Evolutionary conservation across 2,113 vertebrate species (phyloP).

Genomic region (Ceyx melanurus): DNA sequence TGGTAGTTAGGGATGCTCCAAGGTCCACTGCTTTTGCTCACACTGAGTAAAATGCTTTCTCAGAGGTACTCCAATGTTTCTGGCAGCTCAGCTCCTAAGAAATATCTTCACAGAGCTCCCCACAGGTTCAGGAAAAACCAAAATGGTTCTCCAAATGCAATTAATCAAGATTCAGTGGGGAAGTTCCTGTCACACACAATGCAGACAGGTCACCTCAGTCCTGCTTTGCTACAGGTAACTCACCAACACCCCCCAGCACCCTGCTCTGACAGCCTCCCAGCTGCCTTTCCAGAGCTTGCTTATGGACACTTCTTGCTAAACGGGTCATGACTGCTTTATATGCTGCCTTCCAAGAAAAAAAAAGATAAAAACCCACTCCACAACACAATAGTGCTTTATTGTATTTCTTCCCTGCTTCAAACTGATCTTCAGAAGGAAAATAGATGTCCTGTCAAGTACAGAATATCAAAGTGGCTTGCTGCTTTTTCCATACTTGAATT

Average conservation of each 20-base stretch:
- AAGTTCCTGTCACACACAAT: not conserved
- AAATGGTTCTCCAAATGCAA: not conserved
- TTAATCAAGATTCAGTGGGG: not conserved
- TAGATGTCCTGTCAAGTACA: slow-evolving; percentile 7
- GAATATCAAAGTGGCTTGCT: slow-evolving; percentile 15
- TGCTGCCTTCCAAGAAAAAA: not conserved
- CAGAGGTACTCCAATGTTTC: not conserved
- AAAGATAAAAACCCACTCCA: not conserved
- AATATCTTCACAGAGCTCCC: not conserved
- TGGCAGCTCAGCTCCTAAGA: not conserved
- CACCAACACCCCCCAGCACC: not conserved
- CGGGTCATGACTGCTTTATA: slow-evolving; percentile 43
- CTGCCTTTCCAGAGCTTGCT: slow-evolving; percentile 1
- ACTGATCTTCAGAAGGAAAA: slow-evolving; percentile 22
- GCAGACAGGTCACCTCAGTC: not conserved
- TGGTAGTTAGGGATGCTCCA: not conserved
- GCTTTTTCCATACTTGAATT: not conserved
- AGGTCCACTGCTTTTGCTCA: not conserved
- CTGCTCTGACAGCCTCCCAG: not conserved
- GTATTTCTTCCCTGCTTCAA: slow-evolving; percentile 8
- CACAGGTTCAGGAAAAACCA: not conserved
- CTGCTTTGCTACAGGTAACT: slow-evolving; percentile 2
- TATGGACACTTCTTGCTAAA: slow-evolving; percentile 47
- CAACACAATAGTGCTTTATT: not conserved
- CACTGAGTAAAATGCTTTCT: not conserved